A percentile compares a stretch with the other conserved stretches of the same genome.
phyloP scores from a whole-genome alignment of 2,797 vertebrate genomes.

The Serranus cabrilla region DNA sequence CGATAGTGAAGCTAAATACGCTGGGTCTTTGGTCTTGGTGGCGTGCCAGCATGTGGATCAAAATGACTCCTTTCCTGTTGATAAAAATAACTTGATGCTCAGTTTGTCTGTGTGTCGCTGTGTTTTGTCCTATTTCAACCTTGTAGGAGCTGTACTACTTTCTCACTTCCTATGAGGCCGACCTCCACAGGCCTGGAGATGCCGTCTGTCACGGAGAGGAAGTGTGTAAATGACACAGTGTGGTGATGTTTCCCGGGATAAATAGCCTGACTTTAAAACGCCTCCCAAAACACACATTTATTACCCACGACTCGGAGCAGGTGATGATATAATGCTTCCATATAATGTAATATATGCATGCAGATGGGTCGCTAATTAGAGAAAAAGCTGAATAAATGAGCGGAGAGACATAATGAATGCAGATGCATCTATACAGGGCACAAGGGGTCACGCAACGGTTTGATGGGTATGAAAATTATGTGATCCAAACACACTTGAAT shows the following conservation, averaged over 20 bases:
- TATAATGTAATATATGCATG: constrained; percentile 4
- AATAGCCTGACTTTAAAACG: constrained; percentile 11
- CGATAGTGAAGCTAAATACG: constrained; percentile 69
- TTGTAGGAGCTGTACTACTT: constrained; percentile 19
- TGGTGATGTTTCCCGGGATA: neutral
- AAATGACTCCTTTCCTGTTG: constrained; percentile 50
- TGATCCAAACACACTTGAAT: neutral
- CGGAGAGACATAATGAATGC: neutral
- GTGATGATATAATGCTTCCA: constrained; percentile 12
- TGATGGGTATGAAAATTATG: constrained; percentile 13
- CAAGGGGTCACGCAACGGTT: neutral
- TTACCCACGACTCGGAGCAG: constrained; percentile 4
- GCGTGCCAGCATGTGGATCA: constrained; percentile 61
- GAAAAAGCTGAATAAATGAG: constrained; percentile 12
- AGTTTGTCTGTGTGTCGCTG: constrained; percentile 18
- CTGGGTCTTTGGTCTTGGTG: constrained; percentile 49
- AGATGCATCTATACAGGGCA: constrained; percentile 8
- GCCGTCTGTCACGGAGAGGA: constrained; percentile 40
- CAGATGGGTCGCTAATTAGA: constrained; percentile 17
- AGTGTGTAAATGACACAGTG: constrained; percentile 18
- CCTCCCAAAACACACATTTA: neutral
- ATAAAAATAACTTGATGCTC: constrained; percentile 47
- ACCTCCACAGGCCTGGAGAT: constrained; percentile 24
- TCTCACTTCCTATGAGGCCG: constrained; percentile 27
- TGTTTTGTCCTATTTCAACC: constrained; percentile 25